These are phyloP conservation scores for Acropternis orthonyx DNA, from an alignment of 2,797 vertebrate genomes.

Conservation along the genomic window DNA sequence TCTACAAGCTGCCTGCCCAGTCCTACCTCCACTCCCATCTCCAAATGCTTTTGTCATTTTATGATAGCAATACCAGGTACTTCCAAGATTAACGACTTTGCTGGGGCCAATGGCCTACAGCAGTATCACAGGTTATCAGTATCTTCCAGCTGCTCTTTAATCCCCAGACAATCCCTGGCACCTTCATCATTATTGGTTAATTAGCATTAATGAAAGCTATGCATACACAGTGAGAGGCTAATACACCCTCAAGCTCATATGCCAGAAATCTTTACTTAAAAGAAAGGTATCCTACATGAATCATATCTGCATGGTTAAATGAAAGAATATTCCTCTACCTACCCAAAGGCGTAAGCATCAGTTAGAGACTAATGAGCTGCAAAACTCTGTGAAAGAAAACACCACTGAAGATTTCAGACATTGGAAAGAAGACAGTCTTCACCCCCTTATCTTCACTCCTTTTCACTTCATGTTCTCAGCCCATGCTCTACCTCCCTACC, in stretches of 20 bases:
- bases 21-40: neutral
- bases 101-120: slow-evolving; percentile 19
- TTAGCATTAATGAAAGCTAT: slow-evolving; percentile 56
- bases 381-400: neutral
- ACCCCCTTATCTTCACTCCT: neutral
- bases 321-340: neutral
- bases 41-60: neutral
- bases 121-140: slow-evolving; percentile 47
- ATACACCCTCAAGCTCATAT: slow-evolving; percentile 6
- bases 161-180: slow-evolving; percentile 28
- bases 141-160: slow-evolving; percentile 52
- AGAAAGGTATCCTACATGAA: neutral
- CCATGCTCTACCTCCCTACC: neutral
- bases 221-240: slow-evolving; percentile 13
- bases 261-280: slow-evolving; percentile 4
- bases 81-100: slow-evolving; percentile 31
- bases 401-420: neutral
- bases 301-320: neutral
- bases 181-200: slow-evolving; percentile 52
- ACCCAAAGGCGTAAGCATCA: neutral
- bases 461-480: neutral
- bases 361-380: slow-evolving; percentile 9
- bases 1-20: neutral
- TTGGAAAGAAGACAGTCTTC: neutral
- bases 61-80: neutral